These are phyloP conservation scores for Lycodopsis pacificus DNA, from an alignment of 2,797 vertebrate species.

Conservation along the genomic window DNA sequence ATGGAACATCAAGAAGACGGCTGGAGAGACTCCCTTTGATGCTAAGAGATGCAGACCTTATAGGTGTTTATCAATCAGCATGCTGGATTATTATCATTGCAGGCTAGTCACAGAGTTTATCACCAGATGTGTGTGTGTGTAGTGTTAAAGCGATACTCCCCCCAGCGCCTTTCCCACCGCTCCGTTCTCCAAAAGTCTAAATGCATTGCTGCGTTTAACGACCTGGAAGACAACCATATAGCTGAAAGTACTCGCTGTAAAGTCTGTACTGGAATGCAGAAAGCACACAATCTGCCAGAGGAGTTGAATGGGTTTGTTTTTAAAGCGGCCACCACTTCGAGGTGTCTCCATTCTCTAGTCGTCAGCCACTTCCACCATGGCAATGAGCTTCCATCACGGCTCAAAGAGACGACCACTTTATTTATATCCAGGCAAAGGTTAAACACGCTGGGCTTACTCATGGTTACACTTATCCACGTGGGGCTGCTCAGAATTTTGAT, in stretches of 20 bases:
- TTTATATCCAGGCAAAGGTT: constrained; percentile 16
- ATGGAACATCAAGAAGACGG: not conserved
- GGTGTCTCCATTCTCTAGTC: constrained; percentile 28
- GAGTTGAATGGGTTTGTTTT: constrained; percentile 56
- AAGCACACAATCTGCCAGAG: constrained; percentile 50
- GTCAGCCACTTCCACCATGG: constrained; percentile 20
- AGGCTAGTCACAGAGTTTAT: not conserved
- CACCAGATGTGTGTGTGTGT: constrained; percentile 31
- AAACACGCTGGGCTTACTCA: not conserved
- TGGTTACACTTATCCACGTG: not conserved
- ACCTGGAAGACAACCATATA: constrained; percentile 57
- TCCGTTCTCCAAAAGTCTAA: constrained; percentile 48
- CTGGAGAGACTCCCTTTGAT: constrained; percentile 1
- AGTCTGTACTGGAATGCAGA: constrained; percentile 50
- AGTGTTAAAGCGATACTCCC: constrained; percentile 17
- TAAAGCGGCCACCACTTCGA: constrained; percentile 28
- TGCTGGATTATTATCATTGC: constrained; percentile 13
- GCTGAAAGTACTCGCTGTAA: constrained; percentile 61
- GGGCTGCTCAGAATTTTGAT: not conserved
- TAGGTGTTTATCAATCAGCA: not conserved
- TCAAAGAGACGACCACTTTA: constrained; percentile 4
- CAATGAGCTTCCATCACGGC: constrained; percentile 27
- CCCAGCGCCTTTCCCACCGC: constrained; percentile 39
- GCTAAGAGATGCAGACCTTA: not conserved
- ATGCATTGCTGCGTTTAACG: constrained; percentile 60